phyloP scores from a whole-genome alignment of 2,797 vertebrate species.

The Paedocypris micromegethes region DNA sequence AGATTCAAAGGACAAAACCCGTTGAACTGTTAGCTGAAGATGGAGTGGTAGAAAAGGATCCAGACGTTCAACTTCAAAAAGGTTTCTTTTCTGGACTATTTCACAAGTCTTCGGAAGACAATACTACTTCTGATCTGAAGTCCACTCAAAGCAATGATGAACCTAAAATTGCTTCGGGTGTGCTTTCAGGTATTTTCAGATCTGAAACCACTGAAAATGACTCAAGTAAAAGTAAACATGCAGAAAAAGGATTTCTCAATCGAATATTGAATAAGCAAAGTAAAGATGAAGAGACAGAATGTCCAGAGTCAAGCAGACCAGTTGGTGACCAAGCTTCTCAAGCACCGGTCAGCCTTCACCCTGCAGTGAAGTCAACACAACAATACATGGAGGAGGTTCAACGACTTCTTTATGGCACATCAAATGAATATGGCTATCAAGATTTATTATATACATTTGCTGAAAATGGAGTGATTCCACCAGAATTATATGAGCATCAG shows the following conservation, averaged over 20 bases:
- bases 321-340: slow-evolving; percentile 14
- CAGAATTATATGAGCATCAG: slow-evolving; percentile 72
- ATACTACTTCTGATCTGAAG: slow-evolving; percentile 52
- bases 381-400: slow-evolving; percentile 70
- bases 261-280: slow-evolving; percentile 61
- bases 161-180: slow-evolving; percentile 50
- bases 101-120: slow-evolving; percentile 64
- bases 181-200: slow-evolving; percentile 65
- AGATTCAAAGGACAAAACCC: slow-evolving; percentile 65
- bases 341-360: slow-evolving; percentile 45
- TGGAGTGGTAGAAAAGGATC: slow-evolving; percentile 58
- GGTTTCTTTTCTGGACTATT: slow-evolving; percentile 78
- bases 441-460: slow-evolving; percentile 72
- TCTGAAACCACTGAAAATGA: slow-evolving; percentile 44
- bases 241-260: slow-evolving; percentile 64
- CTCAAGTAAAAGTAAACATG: slow-evolving; percentile 45
- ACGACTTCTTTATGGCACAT: slow-evolving; percentile 68
- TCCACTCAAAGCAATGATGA: slow-evolving; percentile 49
- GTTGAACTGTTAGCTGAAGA: slow-evolving; percentile 60
- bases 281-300: slow-evolving; percentile 45
- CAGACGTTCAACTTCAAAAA: slow-evolving; percentile 60
- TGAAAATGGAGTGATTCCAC: slow-evolving; percentile 67
- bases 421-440: slow-evolving; percentile 70
- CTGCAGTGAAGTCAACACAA: slow-evolving; percentile 57
- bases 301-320: slow-evolving; percentile 22